phyloP scores from a whole-genome alignment of 2,888 invertebrate genomes.

The Rotaria socialis region DNA sequence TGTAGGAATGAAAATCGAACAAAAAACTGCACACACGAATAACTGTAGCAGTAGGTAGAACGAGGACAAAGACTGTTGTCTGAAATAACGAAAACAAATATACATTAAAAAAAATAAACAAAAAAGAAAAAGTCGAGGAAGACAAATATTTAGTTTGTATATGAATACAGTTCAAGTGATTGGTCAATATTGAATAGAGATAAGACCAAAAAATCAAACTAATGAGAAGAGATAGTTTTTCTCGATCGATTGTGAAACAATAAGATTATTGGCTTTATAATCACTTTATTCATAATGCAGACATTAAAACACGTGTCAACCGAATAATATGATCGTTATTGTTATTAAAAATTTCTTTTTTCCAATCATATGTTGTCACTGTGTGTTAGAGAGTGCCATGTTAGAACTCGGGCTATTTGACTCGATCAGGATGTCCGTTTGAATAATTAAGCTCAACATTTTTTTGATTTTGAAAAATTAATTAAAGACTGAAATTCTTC shows the following conservation, averaged over 20 bases:
- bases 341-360: not conserved
- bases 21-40: slow-evolving; percentile 7
- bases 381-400: not conserved
- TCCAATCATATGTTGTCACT: not conserved
- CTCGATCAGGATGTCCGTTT: not conserved
- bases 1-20: slow-evolving; percentile 16
- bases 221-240: too few relatives aligned
- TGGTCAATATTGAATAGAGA: not conserved
- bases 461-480: not conserved
- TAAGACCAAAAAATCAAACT: too few relatives aligned
- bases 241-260: too few relatives aligned
- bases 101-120: not conserved
- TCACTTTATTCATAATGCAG: too few relatives aligned
- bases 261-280: too few relatives aligned
- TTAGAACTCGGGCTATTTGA: not conserved
- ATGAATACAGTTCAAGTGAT: not conserved
- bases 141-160: not conserved
- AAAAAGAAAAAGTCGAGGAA: not conserved
- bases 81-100: not conserved
- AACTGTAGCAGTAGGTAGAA: slow-evolving; percentile 6
- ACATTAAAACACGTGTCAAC: too few relatives aligned
- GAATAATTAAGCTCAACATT: not conserved
- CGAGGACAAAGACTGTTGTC: not conserved
- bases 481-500: not conserved
- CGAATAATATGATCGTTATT: not conserved